phyloP scores from a whole-genome alignment of 1,140 invertebrate species.

The Ctenoplectra terminalis region DNA sequence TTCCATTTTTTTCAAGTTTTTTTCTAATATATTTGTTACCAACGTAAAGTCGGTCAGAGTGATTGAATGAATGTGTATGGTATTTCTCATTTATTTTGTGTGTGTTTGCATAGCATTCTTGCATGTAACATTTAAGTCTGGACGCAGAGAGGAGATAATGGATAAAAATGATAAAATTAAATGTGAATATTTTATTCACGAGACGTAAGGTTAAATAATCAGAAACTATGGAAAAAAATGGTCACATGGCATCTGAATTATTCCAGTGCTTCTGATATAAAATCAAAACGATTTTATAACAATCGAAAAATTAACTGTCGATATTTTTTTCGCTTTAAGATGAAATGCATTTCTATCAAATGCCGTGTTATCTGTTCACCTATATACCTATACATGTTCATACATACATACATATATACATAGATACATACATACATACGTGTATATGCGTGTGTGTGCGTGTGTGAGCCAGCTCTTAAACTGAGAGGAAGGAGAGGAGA shows the following conservation, averaged over 20 bases:
- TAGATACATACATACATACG: not conserved
- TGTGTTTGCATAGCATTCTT: slow-evolving; percentile 68
- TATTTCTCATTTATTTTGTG: slow-evolving; percentile 37
- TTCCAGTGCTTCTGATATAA: no score
- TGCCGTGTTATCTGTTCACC: slow-evolving; percentile 47
- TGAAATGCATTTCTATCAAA: not conserved
- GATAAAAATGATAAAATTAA: slow-evolving; percentile 26
- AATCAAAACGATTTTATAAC: slow-evolving; percentile 17
- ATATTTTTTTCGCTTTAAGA: not conserved
- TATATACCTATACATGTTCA: not conserved
- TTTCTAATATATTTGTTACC: not conserved
- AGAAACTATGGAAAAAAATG: slow-evolving; percentile 16
- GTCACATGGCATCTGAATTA: slow-evolving; percentile 54
- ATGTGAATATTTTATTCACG: slow-evolving; percentile 35
- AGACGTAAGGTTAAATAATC: slow-evolving; percentile 33
- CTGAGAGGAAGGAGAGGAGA: slow-evolving; percentile 82
- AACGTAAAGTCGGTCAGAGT: slow-evolving; percentile 24
- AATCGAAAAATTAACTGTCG: not conserved
- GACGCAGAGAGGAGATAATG: slow-evolving; percentile 79
- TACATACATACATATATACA: not conserved
- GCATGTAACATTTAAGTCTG: slow-evolving; percentile 78
- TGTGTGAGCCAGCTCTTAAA: slow-evolving; percentile 73
- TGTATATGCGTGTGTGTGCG: not conserved
- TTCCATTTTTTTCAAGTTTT: not conserved
- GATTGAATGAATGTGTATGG: slow-evolving; percentile 52